Evolutionary conservation across 2,888 invertebrate species (phyloP).

Genomic region (Hyposoter didymator): DNA sequence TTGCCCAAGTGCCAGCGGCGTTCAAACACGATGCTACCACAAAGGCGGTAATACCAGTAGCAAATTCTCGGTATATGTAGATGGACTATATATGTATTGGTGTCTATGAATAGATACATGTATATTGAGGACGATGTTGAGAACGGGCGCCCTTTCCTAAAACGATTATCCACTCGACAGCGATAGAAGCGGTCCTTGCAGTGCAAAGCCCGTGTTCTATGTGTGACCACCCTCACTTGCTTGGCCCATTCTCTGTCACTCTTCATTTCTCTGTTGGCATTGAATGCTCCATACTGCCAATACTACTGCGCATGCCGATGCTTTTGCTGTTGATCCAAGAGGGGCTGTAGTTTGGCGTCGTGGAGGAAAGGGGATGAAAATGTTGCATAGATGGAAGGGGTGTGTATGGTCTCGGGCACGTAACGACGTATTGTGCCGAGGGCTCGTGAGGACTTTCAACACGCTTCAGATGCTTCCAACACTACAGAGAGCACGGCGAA

Average conservation of each 20-base stretch:
- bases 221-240: conserved; percentile 56
- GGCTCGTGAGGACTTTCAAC: conserved; percentile 77
- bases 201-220: conserved; percentile 52
- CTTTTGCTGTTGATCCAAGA: conserved; percentile 48
- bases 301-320: conserved; percentile 58
- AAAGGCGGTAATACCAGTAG: conserved; percentile 80
- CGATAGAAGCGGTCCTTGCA: conserved; percentile 74
- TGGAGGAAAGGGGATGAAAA: conserved; percentile 49
- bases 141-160: conserved; percentile 78
- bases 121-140: conserved; percentile 44
- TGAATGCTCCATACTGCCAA: conserved; percentile 50
- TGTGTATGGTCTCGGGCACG: conserved; percentile 67
- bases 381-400: conserved; percentile 50
- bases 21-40: conserved; percentile 80
- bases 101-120: conserved; percentile 3
- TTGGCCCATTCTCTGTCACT: conserved; percentile 1
- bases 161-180: conserved; percentile 83
- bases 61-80: conserved; percentile 44
- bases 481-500: conserved; percentile 32
- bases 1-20: conserved; percentile 81
- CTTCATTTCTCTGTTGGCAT: conserved; percentile 19
- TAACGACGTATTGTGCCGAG: conserved; percentile 82
- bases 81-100: conserved; percentile 35
- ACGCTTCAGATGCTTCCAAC: conserved; percentile 63
- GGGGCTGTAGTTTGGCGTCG: conserved; percentile 57